A percentile compares a stretch with the other conserved stretches of the same genome.
These are phyloP conservation scores for Pseudococcus viburni DNA, from an alignment of 2,888 invertebrate species.

Conservation along the genomic window DNA sequence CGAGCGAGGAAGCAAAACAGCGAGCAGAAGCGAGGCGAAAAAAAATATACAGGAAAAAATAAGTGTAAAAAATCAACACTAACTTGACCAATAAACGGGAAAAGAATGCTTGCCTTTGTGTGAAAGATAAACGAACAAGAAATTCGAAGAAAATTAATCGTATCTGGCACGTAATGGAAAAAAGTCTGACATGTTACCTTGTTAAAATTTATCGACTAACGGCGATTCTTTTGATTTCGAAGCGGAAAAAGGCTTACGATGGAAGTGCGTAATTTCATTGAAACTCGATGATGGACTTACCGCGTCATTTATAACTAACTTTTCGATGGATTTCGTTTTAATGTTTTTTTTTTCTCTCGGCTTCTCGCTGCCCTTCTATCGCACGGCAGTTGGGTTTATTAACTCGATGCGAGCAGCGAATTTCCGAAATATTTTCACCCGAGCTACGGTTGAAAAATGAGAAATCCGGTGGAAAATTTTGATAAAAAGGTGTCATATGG, in stretches of 20 bases:
- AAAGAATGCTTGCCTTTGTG: constrained; percentile 51
- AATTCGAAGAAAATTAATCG: constrained; percentile 58
- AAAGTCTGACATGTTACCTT: constrained; percentile 58
- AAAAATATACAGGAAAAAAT: constrained; percentile 41
- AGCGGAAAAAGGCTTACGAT: constrained; percentile 50
- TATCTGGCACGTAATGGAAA: constrained; percentile 55
- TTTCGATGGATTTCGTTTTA: constrained; percentile 57
- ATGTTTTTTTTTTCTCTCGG: constrained; percentile 1
- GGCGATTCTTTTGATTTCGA: constrained; percentile 56
- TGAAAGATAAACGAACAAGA: constrained; percentile 57
- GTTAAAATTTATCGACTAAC: constrained; percentile 54
- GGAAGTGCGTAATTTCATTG: constrained; percentile 53
- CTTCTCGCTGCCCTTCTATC: neutral
- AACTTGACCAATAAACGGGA: constrained; percentile 52
- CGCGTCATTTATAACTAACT: constrained; percentile 57
- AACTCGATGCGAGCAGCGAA: neutral
- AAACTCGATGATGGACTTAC: constrained; percentile 55
- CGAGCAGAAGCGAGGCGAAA: neutral
- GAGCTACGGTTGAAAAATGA: neutral
- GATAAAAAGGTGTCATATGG: neutral
- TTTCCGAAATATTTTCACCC: neutral
- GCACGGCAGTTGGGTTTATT: neutral
- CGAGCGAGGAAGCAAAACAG: neutral
- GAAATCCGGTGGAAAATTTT: neutral
- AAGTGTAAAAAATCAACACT: constrained; percentile 45